Evolutionary conservation across 2,113 vertebrate species (phyloP), one percentile per base, ranked within the genome.

Genomic region (Myanophis thanlyinensis): DNA sequence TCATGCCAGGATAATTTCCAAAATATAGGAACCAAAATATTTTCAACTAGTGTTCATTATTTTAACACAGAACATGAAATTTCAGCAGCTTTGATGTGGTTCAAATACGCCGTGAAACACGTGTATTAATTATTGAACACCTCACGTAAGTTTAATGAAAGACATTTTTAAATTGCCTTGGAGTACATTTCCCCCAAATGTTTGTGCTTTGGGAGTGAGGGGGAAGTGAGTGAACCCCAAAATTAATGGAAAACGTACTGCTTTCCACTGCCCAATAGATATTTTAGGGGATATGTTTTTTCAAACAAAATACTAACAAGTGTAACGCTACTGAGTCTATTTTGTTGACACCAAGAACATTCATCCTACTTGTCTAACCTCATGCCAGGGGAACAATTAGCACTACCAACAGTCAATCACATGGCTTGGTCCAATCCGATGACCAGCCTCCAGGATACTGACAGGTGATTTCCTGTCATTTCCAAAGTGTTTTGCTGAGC

Each of bases 391-490:
- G 49, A 35, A 30, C 86, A 87, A 30, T 51, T 52, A 30, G 30
- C 6, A 4, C 44, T 7, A 7, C 9, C 47, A 47, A 53, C 40
- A 44, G 10, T 12, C 90, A 91, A 80, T 2, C 15, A 20, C 67
- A 8, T 0, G 15, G 67, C 67, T 80, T 80, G 67, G n/a, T 80
- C 73, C 73, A 9, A 44, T 91, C 30, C 46, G 13, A 10, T 88
- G 30, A 84, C 87, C n/a, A 18, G 87, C 56, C 20, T 89, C 80
- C 93, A 95, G 53, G 51, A 85, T 47, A 89, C 22, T 0, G 22
- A 88, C 94, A 88, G 86, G n/a, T 6, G 12, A 27, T 91, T 94
- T 93, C 88, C 93, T 73, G 62, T 86, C 7, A 51, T 91, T 89
- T 1, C 1, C 49, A 92, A 8, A 12, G 11, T 90, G 52, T 92